Percentiles rank a stretch among this genome's conserved stretches.
phyloP scores from a whole-genome alignment of 2,888 invertebrate genomes.

The Limenitis camilla region DNA sequence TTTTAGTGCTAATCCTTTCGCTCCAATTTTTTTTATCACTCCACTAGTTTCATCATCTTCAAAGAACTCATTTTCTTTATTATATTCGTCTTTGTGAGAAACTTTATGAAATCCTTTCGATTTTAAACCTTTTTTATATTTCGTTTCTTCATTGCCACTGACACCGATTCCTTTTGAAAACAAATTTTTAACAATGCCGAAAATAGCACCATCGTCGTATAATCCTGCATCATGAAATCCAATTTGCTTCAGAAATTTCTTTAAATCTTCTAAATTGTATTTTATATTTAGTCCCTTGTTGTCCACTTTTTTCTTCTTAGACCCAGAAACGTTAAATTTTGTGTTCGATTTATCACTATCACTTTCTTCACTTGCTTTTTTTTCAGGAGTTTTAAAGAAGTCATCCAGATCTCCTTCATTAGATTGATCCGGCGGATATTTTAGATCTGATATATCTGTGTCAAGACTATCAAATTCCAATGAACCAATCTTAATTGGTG shows the following conservation, averaged over 20 bases:
- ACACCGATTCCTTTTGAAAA: slow-evolving; percentile 52
- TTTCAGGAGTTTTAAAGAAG: slow-evolving; percentile 41
- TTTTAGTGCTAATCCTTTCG: slow-evolving; percentile 60
- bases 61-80: slow-evolving; percentile 75
- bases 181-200: slow-evolving; percentile 54
- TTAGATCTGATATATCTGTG: slow-evolving; percentile 44
- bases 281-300: slow-evolving; percentile 44
- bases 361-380: slow-evolving; percentile 24
- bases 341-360: slow-evolving; percentile 27
- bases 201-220: slow-evolving; percentile 55
- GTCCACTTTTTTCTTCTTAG: slow-evolving; percentile 42
- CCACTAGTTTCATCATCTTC: slow-evolving; percentile 73
- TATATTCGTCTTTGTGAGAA: slow-evolving; percentile 76
- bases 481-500: slow-evolving; percentile 40
- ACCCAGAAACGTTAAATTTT: slow-evolving; percentile 38
- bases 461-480: slow-evolving; percentile 50
- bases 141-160: slow-evolving; percentile 59
- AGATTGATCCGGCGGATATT: slow-evolving; percentile 49
- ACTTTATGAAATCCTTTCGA: slow-evolving; percentile 74
- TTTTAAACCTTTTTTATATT: slow-evolving; percentile 72
- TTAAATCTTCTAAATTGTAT: slow-evolving; percentile 46
- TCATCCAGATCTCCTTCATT: slow-evolving; percentile 53
- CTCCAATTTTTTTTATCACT: slow-evolving; percentile 64
- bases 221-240: slow-evolving; percentile 44
- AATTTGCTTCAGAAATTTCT: slow-evolving; percentile 44